Evolutionary conservation across 2,797 vertebrate genomes (phyloP).

Genomic region (Gymnothorax javanicus): DNA sequence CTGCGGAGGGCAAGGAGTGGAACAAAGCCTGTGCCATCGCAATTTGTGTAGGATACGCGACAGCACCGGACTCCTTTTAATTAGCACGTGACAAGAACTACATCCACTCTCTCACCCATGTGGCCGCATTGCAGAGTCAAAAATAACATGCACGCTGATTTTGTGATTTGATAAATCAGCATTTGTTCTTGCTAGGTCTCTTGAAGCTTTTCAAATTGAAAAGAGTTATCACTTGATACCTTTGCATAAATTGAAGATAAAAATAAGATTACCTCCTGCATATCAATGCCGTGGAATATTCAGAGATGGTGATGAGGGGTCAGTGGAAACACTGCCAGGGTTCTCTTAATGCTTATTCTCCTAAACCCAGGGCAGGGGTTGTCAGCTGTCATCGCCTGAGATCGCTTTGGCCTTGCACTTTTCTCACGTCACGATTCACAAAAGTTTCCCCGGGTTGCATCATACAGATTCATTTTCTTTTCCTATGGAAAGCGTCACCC

Average conservation of each 20-base stretch:
- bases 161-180: not conserved
- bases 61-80: not conserved
- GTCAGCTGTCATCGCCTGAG: not conserved
- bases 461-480: constrained; percentile 59
- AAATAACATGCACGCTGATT: not conserved
- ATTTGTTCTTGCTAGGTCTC: not conserved
- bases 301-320: not conserved
- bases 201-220: not conserved
- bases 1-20: not conserved
- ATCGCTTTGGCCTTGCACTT: not conserved
- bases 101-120: not conserved
- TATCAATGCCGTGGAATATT: not conserved
- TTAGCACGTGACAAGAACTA: not conserved
- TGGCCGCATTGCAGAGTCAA: not conserved
- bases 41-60: not conserved
- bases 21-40: not conserved
- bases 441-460: constrained; percentile 72
- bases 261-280: not conserved
- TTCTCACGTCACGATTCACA: constrained; percentile 53
- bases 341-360: not conserved
- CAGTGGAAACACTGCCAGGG: not conserved
- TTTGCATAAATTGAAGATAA: not conserved
- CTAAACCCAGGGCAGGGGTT: not conserved
- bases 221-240: not conserved
- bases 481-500: constrained; percentile 1